Evolutionary conservation across 2,797 vertebrate species (phyloP).

Genomic region (Erpetoichthys calabaricus): DNA sequence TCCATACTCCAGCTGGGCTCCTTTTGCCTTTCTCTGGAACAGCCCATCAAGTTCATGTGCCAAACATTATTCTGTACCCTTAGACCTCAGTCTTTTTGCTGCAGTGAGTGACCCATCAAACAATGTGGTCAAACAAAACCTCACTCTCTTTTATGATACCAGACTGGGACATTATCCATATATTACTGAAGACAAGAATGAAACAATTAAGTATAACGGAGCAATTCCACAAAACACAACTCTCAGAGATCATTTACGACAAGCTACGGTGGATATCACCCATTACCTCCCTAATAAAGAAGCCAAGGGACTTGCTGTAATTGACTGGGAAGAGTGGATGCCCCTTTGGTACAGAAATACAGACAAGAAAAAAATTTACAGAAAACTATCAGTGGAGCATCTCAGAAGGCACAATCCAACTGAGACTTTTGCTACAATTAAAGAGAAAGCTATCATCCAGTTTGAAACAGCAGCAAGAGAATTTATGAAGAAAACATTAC

Average conservation of each 20-base stretch:
- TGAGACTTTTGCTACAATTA: not conserved
- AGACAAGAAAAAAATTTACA: not conserved
- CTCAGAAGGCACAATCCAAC: not conserved
- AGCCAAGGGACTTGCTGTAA: conserved; percentile 2
- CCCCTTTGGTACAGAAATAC: conserved; percentile 1
- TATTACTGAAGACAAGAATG: not conserved
- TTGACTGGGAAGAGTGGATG: conserved; percentile 8
- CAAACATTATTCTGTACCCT: not conserved
- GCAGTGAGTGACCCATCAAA: not conserved
- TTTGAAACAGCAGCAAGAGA: not conserved
- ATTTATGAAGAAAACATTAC: not conserved
- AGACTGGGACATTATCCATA: not conserved
- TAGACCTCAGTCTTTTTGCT: not conserved
- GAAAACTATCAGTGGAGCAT: not conserved
- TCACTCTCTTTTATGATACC: not conserved
- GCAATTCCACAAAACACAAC: conserved; percentile 2
- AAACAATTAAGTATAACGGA: not conserved
- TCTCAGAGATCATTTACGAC: not conserved
- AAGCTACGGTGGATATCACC: not conserved
- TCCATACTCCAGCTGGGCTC: not conserved
- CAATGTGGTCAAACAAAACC: not conserved
- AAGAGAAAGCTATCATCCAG: not conserved
- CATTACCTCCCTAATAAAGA: not conserved
- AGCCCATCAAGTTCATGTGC: not conserved
- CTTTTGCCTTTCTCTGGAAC: not conserved